Percentiles rank a stretch among this genome's conserved stretches.
phyloP scores from a whole-genome alignment of 2,888 invertebrate species.

The Metellina segmentata region DNA sequence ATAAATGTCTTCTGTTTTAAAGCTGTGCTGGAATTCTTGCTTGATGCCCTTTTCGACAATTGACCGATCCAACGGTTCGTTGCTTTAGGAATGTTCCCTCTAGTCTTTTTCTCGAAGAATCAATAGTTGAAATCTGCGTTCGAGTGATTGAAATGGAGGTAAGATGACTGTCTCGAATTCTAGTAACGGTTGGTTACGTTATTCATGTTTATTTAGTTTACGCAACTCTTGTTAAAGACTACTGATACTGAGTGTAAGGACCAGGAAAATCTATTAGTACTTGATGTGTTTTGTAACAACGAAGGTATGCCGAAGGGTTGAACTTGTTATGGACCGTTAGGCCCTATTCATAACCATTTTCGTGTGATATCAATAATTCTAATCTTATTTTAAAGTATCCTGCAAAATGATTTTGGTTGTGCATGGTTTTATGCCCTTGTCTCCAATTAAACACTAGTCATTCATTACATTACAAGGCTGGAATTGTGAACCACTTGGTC shows the following conservation, averaged over 20 bases:
- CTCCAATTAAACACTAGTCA: too few relatives aligned
- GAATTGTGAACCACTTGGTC: too few relatives aligned
- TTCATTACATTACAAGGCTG: too few relatives aligned
- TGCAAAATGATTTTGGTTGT: too few relatives aligned
- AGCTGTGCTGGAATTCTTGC: background rate
- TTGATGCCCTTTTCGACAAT: too few relatives aligned
- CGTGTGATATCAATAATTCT: too few relatives aligned
- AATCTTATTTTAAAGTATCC: too few relatives aligned
- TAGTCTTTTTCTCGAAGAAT: background rate
- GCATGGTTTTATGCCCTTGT: too few relatives aligned
- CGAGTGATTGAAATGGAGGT: background rate
- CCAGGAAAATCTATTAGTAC: background rate
- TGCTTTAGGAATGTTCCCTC: background rate
- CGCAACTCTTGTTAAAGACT: background rate
- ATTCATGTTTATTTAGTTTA: background rate
- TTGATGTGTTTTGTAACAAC: background rate
- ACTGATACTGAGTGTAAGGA: background rate
- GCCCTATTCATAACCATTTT: background rate
- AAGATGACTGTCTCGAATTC: background rate
- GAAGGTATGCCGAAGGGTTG: background rate
- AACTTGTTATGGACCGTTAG: background rate
- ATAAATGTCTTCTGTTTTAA: background rate
- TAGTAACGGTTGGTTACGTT: background rate
- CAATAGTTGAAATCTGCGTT: background rate
- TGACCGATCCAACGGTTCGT: background rate